Conservation (phyloP, 2,888 invertebrate genomes). For the Trichopoda pennipes region DNA sequence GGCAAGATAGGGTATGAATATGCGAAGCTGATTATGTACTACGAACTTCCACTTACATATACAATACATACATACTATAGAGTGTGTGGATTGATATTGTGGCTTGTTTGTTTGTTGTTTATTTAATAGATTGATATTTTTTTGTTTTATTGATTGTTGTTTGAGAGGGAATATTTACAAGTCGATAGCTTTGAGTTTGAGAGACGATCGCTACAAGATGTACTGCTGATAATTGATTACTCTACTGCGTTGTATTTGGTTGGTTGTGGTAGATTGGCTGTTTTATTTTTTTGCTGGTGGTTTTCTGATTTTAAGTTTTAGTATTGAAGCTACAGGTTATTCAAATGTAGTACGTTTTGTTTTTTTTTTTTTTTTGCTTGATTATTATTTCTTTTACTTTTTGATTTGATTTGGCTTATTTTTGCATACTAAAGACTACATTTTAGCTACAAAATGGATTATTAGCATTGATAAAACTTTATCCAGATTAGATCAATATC, state of each 20-base stretch:
- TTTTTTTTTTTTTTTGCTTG: slow-evolving; percentile 17
- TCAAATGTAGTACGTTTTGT: slow-evolving; percentile 56
- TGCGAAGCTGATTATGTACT: slow-evolving; percentile 76
- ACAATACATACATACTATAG: slow-evolving; percentile 60
- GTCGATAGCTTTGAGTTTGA: slow-evolving; percentile 66
- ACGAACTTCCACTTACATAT: slow-evolving; percentile 72
- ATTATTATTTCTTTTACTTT: slow-evolving; percentile 20
- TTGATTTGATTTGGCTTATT: slow-evolving; percentile 61
- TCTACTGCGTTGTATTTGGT: slow-evolving; percentile 64
- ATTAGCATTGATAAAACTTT: slow-evolving; percentile 33
- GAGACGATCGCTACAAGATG: slow-evolving; percentile 62
- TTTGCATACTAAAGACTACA: slow-evolving; percentile 70
- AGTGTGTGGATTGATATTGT: slow-evolving; percentile 64
- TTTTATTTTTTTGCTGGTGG: slow-evolving; percentile 66
- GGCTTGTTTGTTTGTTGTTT: slow-evolving; percentile 50
- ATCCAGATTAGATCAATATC: slow-evolving; percentile 51
- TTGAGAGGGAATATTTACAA: slow-evolving; percentile 74
- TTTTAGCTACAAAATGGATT: slow-evolving; percentile 65
- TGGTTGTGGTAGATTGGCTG: slow-evolving; percentile 64
- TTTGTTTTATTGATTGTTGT: slow-evolving; percentile 38
- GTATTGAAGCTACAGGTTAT: slow-evolving; percentile 67
- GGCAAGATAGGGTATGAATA: slow-evolving; percentile 74
- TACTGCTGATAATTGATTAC: slow-evolving; percentile 62
- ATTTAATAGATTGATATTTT: slow-evolving; percentile 54
- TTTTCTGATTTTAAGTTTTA: slow-evolving; percentile 59